A percentile compares a stretch with the other conserved stretches of the same genome.
phyloP scores from a whole-genome alignment of 2,888 invertebrate genomes.

The Hydraecia micacea region DNA sequence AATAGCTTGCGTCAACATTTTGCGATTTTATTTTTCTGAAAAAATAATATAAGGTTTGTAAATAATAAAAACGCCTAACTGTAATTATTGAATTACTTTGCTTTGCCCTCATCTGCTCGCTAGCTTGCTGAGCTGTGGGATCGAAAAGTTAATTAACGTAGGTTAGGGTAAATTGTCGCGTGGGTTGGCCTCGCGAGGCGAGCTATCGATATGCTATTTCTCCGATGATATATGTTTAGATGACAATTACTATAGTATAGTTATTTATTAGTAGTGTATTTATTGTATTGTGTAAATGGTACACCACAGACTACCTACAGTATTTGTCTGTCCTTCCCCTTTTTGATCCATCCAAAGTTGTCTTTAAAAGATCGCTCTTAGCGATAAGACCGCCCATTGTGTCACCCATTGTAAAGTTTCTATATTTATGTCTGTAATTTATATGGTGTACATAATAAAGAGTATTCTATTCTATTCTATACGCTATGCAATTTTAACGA shows the following conservation, averaged over 20 bases:
- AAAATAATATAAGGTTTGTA: background rate
- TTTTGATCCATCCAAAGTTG: no score
- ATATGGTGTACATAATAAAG: no score
- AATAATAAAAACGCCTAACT: background rate
- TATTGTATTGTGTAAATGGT: no score
- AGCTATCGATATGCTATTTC: conserved; percentile 10
- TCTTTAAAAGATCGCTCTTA: no score
- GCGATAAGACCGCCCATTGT: no score
- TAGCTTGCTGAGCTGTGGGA: conserved; percentile 10
- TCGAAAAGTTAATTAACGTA: conserved; percentile 22
- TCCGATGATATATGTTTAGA: conserved; percentile 3
- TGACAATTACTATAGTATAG: background rate
- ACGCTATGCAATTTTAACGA: background rate
- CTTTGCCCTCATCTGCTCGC: background rate
- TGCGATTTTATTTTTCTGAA: background rate
- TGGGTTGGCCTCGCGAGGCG: background rate
- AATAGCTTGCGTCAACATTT: background rate
- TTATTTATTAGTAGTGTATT: no score
- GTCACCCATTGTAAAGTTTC: no score
- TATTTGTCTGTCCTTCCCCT: no score
- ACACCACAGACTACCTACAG: no score
- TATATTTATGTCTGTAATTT: no score
- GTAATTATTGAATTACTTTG: background rate
- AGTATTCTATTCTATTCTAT: no score
- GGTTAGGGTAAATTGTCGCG: conserved; percentile 24